Conservation (phyloP, 2,113 vertebrate species). For the rabbit (Oryctolagus cuniculus) region DNA sequence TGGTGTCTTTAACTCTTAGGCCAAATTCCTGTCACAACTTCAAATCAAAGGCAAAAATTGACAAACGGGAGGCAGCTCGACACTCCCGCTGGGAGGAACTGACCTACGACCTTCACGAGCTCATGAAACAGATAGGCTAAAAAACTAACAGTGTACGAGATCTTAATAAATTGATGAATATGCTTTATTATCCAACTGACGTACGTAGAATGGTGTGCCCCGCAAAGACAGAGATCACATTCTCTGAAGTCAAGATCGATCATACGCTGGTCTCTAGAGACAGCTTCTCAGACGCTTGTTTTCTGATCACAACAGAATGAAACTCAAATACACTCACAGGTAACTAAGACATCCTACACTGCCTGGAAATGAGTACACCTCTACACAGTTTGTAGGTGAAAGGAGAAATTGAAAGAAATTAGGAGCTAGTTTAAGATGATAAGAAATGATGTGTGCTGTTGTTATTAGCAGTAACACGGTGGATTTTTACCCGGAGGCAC, state of each 20-base stretch:
- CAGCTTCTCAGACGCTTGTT: neutral
- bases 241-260: neutral
- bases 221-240: neutral
- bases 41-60: neutral
- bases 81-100: neutral
- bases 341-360: neutral
- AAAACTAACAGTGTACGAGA: neutral
- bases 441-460: neutral
- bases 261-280: neutral
- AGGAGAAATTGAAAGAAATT: slow-evolving; percentile 40
- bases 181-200: neutral
- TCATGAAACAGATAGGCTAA: neutral
- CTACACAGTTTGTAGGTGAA: slow-evolving; percentile 5
- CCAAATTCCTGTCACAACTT: no score
- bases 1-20: no score
- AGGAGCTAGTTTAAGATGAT: slow-evolving; percentile 19
- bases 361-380: neutral
- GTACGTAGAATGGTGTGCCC: neutral
- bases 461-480: neutral
- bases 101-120: neutral
- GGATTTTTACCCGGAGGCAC: neutral
- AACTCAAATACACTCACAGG: neutral
- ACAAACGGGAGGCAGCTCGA: neutral
- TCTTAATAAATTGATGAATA: slow-evolving; percentile 16
- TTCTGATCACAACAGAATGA: neutral